These are phyloP conservation scores for Chrysolina haemoptera DNA, from an alignment of 2,888 invertebrate species.

Conservation along the genomic window DNA sequence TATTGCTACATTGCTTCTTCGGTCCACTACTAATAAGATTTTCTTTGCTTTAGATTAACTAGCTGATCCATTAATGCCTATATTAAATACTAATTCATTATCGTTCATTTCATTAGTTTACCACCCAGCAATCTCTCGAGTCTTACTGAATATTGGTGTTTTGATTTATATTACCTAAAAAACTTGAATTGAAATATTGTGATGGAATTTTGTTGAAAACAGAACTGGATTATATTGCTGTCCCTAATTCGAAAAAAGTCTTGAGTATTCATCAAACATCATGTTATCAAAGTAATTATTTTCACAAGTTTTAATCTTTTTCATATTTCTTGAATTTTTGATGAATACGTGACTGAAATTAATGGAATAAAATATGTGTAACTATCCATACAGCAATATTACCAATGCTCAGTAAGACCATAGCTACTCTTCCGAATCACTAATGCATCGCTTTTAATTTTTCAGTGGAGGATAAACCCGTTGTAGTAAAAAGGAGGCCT, in stretches of 20 bases:
- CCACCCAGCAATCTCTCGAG: background rate
- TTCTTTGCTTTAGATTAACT: background rate
- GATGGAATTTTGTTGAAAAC: too few relatives aligned
- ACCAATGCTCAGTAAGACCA: constrained; percentile 6
- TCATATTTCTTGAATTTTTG: background rate
- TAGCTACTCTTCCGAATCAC: constrained; percentile 14
- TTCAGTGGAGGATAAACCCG: constrained; percentile 63
- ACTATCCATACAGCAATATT: background rate
- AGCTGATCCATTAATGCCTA: background rate
- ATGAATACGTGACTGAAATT: background rate
- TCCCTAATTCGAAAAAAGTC: too few relatives aligned
- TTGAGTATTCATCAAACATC: too few relatives aligned
- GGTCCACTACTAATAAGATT: background rate
- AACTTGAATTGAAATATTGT: too few relatives aligned
- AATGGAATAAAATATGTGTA: background rate
- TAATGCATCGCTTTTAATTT: constrained; percentile 44
- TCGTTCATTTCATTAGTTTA: constrained; percentile 1
- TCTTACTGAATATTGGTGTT: constrained; percentile 7
- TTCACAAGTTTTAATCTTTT: background rate
- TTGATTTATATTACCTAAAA: too few relatives aligned
- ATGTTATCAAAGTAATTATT: too few relatives aligned
- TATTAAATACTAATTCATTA: constrained; percentile 10
- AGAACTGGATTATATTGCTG: too few relatives aligned
- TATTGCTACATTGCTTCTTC: background rate
- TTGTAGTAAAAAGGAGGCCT: constrained; percentile 67